Evolutionary conservation across 2,888 invertebrate species (phyloP).

Genomic region (Acanthopleura granulata): DNA sequence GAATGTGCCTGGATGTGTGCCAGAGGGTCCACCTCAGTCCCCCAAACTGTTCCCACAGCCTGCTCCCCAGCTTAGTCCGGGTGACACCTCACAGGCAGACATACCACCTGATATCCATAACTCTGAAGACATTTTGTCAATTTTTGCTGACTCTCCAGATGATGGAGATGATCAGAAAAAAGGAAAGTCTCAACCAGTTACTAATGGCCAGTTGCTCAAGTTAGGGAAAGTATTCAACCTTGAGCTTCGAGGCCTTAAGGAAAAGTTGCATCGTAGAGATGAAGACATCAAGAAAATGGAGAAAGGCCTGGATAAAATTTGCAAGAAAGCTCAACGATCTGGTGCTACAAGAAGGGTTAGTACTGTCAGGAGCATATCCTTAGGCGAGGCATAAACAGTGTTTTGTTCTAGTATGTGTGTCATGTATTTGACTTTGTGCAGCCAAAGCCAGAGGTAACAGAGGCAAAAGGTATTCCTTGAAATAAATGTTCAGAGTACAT

Average conservation of each 20-base stretch:
- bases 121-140: constrained; percentile 9
- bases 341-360: constrained; percentile 46
- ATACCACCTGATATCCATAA: constrained; percentile 5
- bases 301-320: constrained; percentile 47
- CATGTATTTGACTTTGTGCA: not conserved
- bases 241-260: constrained; percentile 40
- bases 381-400: not conserved
- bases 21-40: too few relatives aligned
- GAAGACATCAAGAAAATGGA: constrained; percentile 47
- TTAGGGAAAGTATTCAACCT: constrained; percentile 42
- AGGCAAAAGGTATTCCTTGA: too few relatives aligned
- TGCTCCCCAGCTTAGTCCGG: too few relatives aligned
- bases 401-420: not conserved
- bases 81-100: too few relatives aligned
- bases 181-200: constrained; percentile 15
- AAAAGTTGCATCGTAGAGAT: constrained; percentile 44
- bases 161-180: not conserved
- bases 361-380: constrained; percentile 18
- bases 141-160: not conserved
- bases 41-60: too few relatives aligned
- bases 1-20: too few relatives aligned
- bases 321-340: constrained; percentile 37
- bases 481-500: too few relatives aligned
- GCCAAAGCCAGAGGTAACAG: not conserved
- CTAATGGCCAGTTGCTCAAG: constrained; percentile 38